Evolutionary conservation across 2,113 vertebrate species (phyloP).

Genomic region (Mirounga angustirostris): DNA sequence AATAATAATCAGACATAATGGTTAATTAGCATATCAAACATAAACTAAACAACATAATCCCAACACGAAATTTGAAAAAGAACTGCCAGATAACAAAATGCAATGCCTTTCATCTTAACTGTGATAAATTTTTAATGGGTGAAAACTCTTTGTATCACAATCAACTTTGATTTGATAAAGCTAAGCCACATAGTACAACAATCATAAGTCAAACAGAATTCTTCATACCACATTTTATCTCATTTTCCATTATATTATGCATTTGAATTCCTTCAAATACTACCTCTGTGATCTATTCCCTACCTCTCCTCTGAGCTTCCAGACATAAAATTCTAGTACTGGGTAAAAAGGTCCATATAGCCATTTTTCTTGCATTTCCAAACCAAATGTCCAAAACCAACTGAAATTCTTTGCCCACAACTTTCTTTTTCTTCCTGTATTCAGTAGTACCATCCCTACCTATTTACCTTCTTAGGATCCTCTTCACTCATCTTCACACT

Average conservation of each 20-base stretch:
- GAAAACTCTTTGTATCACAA: conserved; percentile 29
- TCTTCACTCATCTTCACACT: neutral
- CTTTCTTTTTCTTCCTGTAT: neutral
- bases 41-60: conserved; percentile 48
- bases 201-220: conserved; percentile 28
- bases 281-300: neutral
- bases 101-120: conserved; percentile 55
- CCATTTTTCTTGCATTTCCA: neutral
- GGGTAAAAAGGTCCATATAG: neutral
- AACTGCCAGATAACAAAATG: conserved; percentile 16
- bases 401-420: neutral
- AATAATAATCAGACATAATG: conserved; percentile 12
- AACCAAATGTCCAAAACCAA: neutral
- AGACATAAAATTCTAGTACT: neutral
- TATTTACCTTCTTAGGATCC: neutral
- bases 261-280: neutral
- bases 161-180: conserved; percentile 52
- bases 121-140: conserved; percentile 61
- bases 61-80: conserved; percentile 54
- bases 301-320: neutral
- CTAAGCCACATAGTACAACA: conserved; percentile 1
- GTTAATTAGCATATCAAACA: conserved; percentile 59
- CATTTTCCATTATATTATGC: neutral
- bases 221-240: neutral
- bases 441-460: neutral